Percentiles rank a stretch among this genome's conserved stretches.
Evolutionary conservation across 2,797 vertebrate genomes (phyloP).

Genomic region (Alca torda): DNA sequence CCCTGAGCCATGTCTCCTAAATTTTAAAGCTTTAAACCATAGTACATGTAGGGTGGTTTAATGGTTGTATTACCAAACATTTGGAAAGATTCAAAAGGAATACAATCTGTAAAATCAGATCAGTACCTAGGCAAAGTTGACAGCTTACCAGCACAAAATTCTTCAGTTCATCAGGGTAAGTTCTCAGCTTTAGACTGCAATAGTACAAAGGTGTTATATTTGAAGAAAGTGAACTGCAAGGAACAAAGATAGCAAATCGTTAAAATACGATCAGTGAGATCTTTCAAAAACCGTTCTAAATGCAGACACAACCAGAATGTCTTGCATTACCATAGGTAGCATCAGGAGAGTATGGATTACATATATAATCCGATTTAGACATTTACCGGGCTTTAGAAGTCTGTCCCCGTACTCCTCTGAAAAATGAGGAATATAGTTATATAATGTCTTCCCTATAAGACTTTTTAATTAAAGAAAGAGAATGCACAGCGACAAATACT

Average conservation of each 20-base stretch:
- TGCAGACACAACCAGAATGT: not conserved
- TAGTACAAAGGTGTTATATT: not conserved
- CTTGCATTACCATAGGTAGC: not conserved
- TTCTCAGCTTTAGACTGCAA: not conserved
- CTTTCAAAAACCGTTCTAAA: not conserved
- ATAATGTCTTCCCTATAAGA: not conserved
- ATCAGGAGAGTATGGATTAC: not conserved
- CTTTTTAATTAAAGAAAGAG: not conserved
- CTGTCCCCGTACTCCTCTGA: not conserved
- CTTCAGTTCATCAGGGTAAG: not conserved
- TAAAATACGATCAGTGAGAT: not conserved
- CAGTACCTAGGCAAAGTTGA: not conserved
- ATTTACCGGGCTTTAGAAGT: not conserved
- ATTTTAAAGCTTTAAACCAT: not conserved
- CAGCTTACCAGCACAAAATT: not conserved
- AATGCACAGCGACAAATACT: not conserved
- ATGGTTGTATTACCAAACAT: not conserved
- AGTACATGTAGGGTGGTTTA: not conserved
- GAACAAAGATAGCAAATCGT: not conserved
- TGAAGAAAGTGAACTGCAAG: not conserved
- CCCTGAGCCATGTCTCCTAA: not conserved
- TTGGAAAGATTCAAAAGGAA: not conserved
- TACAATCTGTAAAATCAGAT: not conserved
- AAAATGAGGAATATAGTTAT: not conserved
- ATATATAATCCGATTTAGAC: not conserved